Percentiles rank a stretch among this genome's conserved stretches.
phyloP scores from a whole-genome alignment of 2,113 vertebrate species.

The Trachemys scripta region DNA sequence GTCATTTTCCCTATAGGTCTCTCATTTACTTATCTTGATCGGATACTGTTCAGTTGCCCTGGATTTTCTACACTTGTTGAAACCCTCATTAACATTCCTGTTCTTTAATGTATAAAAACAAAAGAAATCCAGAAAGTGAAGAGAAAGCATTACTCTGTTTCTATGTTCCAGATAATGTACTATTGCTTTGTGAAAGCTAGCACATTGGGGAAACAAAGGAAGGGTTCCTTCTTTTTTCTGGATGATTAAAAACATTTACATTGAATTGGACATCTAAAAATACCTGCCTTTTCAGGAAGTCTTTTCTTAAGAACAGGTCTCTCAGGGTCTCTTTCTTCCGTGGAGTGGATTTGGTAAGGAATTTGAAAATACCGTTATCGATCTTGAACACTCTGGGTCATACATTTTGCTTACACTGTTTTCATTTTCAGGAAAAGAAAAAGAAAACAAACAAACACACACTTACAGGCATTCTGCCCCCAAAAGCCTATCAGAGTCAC shows the following conservation, averaged over 20 bases:
- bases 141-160: accelerated
- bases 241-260: neutral
- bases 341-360: neutral
- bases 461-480: neutral
- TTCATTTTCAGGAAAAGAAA: neutral
- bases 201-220: accelerated
- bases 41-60: neutral
- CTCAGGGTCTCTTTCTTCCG: neutral
- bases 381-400: neutral
- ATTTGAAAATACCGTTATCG: neutral
- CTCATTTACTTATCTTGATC: neutral
- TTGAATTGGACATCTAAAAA: neutral
- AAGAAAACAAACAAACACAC: no score
- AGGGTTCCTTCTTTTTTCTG: accelerated
- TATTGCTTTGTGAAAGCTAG: neutral
- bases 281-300: accelerated
- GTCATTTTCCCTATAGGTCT: neutral
- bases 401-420: neutral
- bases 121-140: accelerated
- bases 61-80: neutral
- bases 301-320: neutral
- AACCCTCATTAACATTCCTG: neutral
- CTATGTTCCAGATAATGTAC: neutral
- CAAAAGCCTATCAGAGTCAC: neutral
- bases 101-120: neutral